Percentiles rank a stretch among this genome's conserved stretches.
Evolutionary conservation across 2,888 invertebrate genomes (phyloP).

Genomic region (Brassicogethes aeneus): DNA sequence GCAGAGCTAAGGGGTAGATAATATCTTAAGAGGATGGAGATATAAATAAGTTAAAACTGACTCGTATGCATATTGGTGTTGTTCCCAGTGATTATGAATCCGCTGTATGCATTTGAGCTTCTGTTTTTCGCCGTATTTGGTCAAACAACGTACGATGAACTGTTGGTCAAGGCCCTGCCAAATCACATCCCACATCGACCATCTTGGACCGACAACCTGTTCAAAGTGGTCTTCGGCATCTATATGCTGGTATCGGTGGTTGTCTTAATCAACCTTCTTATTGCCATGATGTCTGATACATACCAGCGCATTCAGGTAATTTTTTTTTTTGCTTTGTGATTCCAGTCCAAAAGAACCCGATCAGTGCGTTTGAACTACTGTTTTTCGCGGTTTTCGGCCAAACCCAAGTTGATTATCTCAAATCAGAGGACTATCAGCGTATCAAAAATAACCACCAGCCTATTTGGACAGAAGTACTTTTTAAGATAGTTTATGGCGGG

Average conservation of each 20-base stretch:
- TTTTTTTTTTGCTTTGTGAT: slow-evolving; percentile 43
- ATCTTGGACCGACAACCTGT: slow-evolving; percentile 75
- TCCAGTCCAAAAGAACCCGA: slow-evolving; percentile 85
- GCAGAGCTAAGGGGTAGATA: no score
- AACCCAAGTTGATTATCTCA: slow-evolving; percentile 73
- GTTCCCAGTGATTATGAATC: slow-evolving; percentile 70
- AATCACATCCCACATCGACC: slow-evolving; percentile 63
- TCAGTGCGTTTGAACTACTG: slow-evolving; percentile 92
- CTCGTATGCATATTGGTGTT: slow-evolving; percentile 12
- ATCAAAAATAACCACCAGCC: slow-evolving; percentile 53
- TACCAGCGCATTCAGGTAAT: slow-evolving; percentile 97
- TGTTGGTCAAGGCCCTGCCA: slow-evolving; percentile 58
- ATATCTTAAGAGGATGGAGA: no score
- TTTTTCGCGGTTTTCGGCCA: slow-evolving; percentile 99
- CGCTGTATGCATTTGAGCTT: slow-evolving; percentile 90
- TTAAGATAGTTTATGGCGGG: slow-evolving; percentile 82
- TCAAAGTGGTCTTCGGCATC: slow-evolving; percentile 89
- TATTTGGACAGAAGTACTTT: slow-evolving; percentile 75
- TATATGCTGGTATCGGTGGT: slow-evolving; percentile 98
- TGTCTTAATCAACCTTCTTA: slow-evolving; percentile 96
- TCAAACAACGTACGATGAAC: slow-evolving; percentile 78
- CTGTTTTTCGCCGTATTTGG: slow-evolving; percentile 98
- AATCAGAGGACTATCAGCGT: slow-evolving; percentile 51
- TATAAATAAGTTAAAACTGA: no score
- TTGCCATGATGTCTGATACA: slow-evolving; percentile 99